Base-by-base conservation (phyloP, 2,797 vertebrate species). In the Xenopus petersii region DNA sequence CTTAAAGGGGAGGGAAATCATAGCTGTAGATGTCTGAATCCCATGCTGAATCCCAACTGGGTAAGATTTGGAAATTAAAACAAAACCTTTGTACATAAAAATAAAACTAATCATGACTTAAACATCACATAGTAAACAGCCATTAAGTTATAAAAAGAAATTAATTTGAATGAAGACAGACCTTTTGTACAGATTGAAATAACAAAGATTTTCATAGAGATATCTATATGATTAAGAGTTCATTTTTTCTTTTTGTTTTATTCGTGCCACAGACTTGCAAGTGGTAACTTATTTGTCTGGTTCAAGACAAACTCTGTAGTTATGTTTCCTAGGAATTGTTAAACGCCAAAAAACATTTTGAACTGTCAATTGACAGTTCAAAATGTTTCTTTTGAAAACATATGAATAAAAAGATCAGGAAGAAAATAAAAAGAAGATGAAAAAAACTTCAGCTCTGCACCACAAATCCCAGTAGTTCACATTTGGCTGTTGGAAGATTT, bases 161-260 rank as follows among this genome's bases (percentile, higher is more conserved):
- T 94, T 92, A 98, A 97, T 98, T 98, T 99, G 98, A 99, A 99
- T 99, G 94, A 98, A 96, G 93, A 94, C 93, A 94, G 94, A 95
- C 90, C 92, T 97, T 98, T 98, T 99, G 95, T 99, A 98, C 95
- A 98, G 94, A 96, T 91, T 92, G 94, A 92, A 91, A 93, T 91
- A 51, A 86, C 91, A 93, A 93, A 96, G 90, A 93, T 95, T 97
- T 98, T 98, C 93, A 94, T 94, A 97, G 93, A 95, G 92, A 93
- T 96, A 94, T 94, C 93, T 95, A 94, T 95, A 96, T 94, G 91
- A 94, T 93, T 91, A 92, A 94, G 91, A 96, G 92, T 94, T 93
- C 92, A 91, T 94, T 92, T 94, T 93, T 92, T 92, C 91, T 93
- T 92, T 95, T 95, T 92, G 91, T 95, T 96, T 92, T 91, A 92